Evolutionary conservation across 2,888 invertebrate species (phyloP).

Genomic region (Nudaria mundana): DNA sequence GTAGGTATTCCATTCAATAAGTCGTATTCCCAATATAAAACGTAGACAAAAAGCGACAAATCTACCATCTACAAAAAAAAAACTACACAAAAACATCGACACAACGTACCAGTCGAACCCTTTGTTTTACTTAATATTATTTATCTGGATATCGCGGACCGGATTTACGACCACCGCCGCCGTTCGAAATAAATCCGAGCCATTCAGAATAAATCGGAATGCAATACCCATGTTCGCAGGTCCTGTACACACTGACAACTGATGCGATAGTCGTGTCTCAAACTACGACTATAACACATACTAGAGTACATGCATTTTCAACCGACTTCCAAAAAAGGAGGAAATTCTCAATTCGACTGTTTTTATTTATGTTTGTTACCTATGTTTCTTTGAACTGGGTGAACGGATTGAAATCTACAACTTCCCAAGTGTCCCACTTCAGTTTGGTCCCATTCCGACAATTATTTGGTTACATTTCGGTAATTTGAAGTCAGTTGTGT

Average conservation of each 20-base stretch:
- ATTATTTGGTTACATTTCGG: no score
- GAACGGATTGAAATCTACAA: no score
- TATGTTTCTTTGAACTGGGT: not conserved
- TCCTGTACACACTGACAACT: constrained; percentile 1
- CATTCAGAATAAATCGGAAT: constrained; percentile 32
- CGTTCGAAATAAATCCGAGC: constrained; percentile 31
- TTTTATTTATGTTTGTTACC: no score
- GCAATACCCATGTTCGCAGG: constrained; percentile 9
- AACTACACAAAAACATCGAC: constrained; percentile 5
- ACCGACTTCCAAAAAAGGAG: no score
- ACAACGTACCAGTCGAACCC: constrained; percentile 16
- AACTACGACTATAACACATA: not conserved
- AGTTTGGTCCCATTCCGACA: no score
- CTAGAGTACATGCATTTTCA: not conserved
- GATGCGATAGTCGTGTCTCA: constrained; percentile 3
- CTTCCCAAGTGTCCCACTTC: no score
- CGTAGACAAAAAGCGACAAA: no score
- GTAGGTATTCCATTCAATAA: no score
- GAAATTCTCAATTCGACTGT: no score
- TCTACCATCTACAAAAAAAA: constrained; percentile 7
- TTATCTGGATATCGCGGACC: constrained; percentile 27
- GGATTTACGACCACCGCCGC: constrained; percentile 39
- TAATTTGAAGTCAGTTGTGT: no score
- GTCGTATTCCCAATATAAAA: no score
- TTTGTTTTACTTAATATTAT: constrained; percentile 41